Evolutionary conservation across 2,888 invertebrate genomes (phyloP), one percentile per base, ranked within the genome.

Genomic region (Agrochola macilenta): DNA sequence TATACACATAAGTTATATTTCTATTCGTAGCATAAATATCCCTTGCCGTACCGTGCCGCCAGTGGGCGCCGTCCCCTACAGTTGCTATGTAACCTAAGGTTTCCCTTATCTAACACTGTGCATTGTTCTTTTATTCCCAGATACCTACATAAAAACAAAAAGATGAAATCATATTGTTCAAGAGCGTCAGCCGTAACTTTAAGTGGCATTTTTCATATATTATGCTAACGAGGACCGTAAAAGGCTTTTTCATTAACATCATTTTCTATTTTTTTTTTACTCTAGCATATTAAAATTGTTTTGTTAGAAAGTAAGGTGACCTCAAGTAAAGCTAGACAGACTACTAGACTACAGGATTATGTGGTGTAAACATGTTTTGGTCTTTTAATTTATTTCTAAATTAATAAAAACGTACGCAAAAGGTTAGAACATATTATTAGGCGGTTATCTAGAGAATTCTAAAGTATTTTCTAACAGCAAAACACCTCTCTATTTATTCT

Each of bases 161-260:
- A 85, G 57, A 79, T 74, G 68, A 76, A 78, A 71, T 73, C 74
- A 79, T 74, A 78, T 84, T 84, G 64, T 84, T 75, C 73, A 66
- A 68, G 60, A 81, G 78, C 81, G 74, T 81, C 72, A 81, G 60
- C 84, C 78, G 73, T 84, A 64, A 84, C 78, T 75, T 83, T 81
- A 83, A 83, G 73, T 85, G 58, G 61, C 58, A 73, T 79, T 82
- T 79, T 78, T 82, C 76, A 82, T 85, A 71, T 57, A 85, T 85
- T 71, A 82, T 85, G 79, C 70, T 82, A 85, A 85, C 74, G 71
- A 84, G 65, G 20, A 74, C 64, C 69, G 43, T 69, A 78, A 78
- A 82, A 80, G 78, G 63, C 71, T 72, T 69, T 82, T 82, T 78
- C 78, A 82, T 82, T 85, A 82, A 58, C 57, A 79, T 73, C 9